Evolutionary conservation across 2,888 invertebrate species (phyloP).

Genomic region (Phaedon cochleariae): DNA sequence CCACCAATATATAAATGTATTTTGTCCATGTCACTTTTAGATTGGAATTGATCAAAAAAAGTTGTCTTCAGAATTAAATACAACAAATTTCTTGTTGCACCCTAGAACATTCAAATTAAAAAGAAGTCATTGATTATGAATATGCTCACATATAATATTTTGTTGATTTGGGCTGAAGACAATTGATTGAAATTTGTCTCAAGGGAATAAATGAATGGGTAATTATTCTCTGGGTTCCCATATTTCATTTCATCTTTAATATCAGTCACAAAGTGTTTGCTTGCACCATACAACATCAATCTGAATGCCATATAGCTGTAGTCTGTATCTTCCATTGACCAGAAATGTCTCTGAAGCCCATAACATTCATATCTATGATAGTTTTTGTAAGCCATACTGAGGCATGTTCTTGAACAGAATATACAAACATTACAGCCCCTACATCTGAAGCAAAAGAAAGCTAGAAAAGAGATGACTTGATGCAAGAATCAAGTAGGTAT

Average conservation of each 20-base stretch:
- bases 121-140: too few species aligned
- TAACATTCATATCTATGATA: conserved; percentile 50
- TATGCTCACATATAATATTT: conserved; percentile 43
- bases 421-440: conserved; percentile 43
- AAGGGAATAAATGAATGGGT: conserved; percentile 40
- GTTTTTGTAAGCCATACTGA: conserved; percentile 33
- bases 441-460: conserved; percentile 40
- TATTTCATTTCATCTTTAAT: conserved; percentile 25
- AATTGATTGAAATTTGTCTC: conserved; percentile 39
- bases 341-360: conserved; percentile 48
- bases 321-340: conserved; percentile 43
- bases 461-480: not conserved
- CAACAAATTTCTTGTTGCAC: conserved; percentile 36
- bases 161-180: conserved; percentile 33
- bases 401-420: conserved; percentile 44
- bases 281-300: conserved; percentile 47
- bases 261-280: conserved; percentile 35
- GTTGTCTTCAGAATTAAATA: conserved; percentile 42
- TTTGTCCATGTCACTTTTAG: conserved; percentile 24
- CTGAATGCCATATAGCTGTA: conserved; percentile 46
- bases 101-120: conserved; percentile 28
- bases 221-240: conserved; percentile 38
- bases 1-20: conserved; percentile 45
- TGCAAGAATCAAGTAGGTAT: conserved; percentile 13
- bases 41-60: conserved; percentile 40